Conservation (phyloP, 1,140 invertebrate genomes). For the Aethina tumida region DNA sequence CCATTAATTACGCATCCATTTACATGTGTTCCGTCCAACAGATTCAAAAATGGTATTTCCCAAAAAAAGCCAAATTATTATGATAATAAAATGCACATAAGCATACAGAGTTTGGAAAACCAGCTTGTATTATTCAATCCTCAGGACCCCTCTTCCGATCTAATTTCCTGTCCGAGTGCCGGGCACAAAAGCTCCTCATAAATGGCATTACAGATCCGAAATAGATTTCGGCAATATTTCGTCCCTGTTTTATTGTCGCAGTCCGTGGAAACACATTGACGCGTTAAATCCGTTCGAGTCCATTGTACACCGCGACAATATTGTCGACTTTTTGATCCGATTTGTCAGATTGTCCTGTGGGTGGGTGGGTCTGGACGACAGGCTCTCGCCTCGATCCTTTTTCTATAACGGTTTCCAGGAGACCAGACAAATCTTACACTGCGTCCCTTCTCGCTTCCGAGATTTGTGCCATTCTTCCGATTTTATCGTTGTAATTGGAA, state of each 20-base stretch:
- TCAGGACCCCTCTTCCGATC: too few relatives aligned
- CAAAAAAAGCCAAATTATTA: too few relatives aligned
- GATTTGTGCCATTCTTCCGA: constrained; percentile 6
- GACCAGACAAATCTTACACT: neutral
- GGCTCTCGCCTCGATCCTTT: constrained; percentile 32
- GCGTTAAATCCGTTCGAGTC: constrained; percentile 27
- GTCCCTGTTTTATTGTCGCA: constrained; percentile 3
- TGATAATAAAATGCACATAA: too few relatives aligned
- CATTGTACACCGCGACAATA: constrained; percentile 34
- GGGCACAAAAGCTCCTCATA: too few relatives aligned
- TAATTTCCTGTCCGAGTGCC: too few relatives aligned
- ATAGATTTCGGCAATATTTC: neutral
- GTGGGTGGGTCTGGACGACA: constrained; percentile 30
- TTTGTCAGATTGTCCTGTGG: constrained; percentile 36
- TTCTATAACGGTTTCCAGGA: constrained; percentile 32
- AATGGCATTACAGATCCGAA: too few relatives aligned
- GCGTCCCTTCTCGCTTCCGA: neutral
- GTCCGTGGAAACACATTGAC: constrained; percentile 22
- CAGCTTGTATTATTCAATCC: too few relatives aligned
- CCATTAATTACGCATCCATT: too few relatives aligned
- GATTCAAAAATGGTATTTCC: too few relatives aligned
- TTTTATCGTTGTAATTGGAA: too few relatives aligned
- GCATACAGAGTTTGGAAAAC: too few relatives aligned
- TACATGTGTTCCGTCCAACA: too few relatives aligned
- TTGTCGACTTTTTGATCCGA: constrained; percentile 39